phyloP scores from a whole-genome alignment of 2,888 invertebrate genomes.

The Podabrus alpinus region DNA sequence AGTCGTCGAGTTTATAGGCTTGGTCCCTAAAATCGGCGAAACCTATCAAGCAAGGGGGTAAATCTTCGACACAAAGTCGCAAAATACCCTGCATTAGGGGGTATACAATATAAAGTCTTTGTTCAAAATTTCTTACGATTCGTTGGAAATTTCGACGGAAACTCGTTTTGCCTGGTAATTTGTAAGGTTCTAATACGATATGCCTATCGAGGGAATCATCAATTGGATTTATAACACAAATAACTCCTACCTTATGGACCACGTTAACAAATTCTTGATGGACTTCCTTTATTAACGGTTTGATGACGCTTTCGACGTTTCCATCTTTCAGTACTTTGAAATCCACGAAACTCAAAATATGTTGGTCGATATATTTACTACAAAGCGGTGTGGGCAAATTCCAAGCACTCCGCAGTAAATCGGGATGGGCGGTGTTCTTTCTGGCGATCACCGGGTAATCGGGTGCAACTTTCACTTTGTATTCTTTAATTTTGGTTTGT shows the following conservation, averaged over 20 bases:
- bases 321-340: constrained; percentile 61
- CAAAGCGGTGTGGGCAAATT: constrained; percentile 65
- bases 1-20: constrained; percentile 39
- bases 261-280: constrained; percentile 64
- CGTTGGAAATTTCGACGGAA: constrained; percentile 63
- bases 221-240: constrained; percentile 64
- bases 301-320: constrained; percentile 60
- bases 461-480: constrained; percentile 37
- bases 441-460: constrained; percentile 46
- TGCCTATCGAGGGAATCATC: constrained; percentile 60
- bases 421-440: constrained; percentile 49
- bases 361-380: constrained; percentile 64
- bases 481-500: not conserved
- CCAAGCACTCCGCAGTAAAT: constrained; percentile 62
- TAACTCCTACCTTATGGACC: constrained; percentile 67
- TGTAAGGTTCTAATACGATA: constrained; percentile 58
- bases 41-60: constrained; percentile 62
- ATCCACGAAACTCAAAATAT: constrained; percentile 61
- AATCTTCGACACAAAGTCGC: constrained; percentile 57
- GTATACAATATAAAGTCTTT: constrained; percentile 64
- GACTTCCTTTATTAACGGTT: constrained; percentile 61
- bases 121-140: constrained; percentile 61
- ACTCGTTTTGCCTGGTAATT: constrained; percentile 66
- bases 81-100: constrained; percentile 67
- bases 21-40: constrained; percentile 45